Base-by-base conservation (phyloP, 2,888 invertebrate species). In the Clivina fossor region DNA sequence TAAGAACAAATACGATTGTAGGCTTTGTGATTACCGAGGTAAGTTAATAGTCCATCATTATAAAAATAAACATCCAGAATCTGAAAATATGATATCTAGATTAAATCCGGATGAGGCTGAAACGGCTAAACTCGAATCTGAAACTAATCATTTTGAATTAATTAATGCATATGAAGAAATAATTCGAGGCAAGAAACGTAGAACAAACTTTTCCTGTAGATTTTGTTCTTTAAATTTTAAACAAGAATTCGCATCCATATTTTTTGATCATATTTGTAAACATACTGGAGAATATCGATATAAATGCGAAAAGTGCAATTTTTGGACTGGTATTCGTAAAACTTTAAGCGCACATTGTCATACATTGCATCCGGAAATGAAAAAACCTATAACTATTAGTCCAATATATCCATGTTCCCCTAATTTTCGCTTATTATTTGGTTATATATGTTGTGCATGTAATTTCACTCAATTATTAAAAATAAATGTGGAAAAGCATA, bases 241-340 rank as follows among this genome's bases (percentile, higher is more conserved):
- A 20, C 57, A 64, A 22, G 64, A 64, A 33, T 46, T 32, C 3
- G 47, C 63, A 8, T 70, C 74, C 65, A 67, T 70, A 3, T 86
- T 87, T 67, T 85, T 84, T 65, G 86, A 88, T 68, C 91, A 92
- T 65, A 76, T 88, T 32, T 81, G 82, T 16, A 78, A 74, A 40
- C 92, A 92, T 58, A 91, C 90, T 0, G 91, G 91, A 0, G 91
- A 92, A 71, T 87, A 83, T 63, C 77, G 84, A 50, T 83, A 81
- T 58, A 69, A 75, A 16, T 91, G 90, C 69, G 78, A 78, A 1
- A 72, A 74, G 40, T 91, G 90, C 62, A 63, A 70, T 49, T 69
- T 63, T 59, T 59, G 59, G 5, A 64, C 68, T 13, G 63, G 65
- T 11, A 66, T 62, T 15, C 56, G 54, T 7, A 71, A 71, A 58